phyloP scores from a whole-genome alignment of 2,888 invertebrate genomes.

The Athalia rosae region DNA sequence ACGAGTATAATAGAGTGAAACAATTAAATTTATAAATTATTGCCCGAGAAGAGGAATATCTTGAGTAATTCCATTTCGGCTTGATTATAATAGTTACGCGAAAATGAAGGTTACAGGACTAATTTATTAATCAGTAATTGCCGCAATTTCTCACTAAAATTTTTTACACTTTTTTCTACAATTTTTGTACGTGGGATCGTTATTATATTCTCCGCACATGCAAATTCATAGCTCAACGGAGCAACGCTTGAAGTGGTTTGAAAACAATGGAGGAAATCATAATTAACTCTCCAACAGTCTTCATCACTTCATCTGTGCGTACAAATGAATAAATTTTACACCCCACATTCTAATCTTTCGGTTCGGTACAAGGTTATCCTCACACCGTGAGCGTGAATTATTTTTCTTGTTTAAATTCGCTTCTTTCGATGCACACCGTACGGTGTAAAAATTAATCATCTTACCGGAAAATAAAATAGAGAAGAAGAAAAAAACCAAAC shows the following conservation, averaged over 20 bases:
- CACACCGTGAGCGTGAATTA: too few relatives aligned
- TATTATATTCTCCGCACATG: background rate
- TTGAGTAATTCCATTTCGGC: conserved; percentile 8
- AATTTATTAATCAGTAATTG: conserved; percentile 23
- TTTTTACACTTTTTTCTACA: background rate
- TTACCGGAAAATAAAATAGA: too few relatives aligned
- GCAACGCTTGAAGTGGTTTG: too few relatives aligned
- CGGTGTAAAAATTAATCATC: too few relatives aligned
- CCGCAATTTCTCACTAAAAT: background rate
- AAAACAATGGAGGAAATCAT: conserved; percentile 1
- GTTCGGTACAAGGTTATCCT: too few relatives aligned
- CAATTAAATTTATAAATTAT: conserved; percentile 11
- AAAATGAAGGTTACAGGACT: background rate
- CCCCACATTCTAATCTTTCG: too few relatives aligned
- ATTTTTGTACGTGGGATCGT: conserved; percentile 8
- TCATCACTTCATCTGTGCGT: background rate
- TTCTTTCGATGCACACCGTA: too few relatives aligned
- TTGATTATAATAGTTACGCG: conserved; percentile 1
- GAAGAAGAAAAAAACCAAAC: background rate
- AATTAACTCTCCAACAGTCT: conserved; percentile 6
- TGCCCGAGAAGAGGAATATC: background rate
- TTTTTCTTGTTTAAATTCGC: too few relatives aligned
- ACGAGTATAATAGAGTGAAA: background rate
- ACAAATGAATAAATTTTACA: background rate
- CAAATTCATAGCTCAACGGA: background rate